A percentile compares a stretch with the other conserved stretches of the same genome.
These are phyloP conservation scores for Scaptomyza hsui DNA, from an alignment of 1,140 invertebrate species.

Conservation along the genomic window DNA sequence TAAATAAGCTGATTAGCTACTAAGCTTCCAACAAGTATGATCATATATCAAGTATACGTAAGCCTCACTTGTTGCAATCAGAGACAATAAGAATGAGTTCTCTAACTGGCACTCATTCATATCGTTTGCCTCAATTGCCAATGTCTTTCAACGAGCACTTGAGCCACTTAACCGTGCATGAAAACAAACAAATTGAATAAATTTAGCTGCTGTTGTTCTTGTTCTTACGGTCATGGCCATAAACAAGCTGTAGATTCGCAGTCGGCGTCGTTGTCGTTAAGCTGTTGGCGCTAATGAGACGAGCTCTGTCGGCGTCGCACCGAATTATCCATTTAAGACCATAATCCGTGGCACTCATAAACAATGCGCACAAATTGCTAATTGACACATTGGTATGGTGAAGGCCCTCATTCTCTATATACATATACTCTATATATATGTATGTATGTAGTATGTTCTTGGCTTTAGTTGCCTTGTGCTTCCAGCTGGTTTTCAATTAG, in stretches of 20 bases:
- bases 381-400: constrained; percentile 68
- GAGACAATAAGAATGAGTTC: not conserved
- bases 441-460: no score
- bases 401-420: no score
- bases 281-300: constrained; percentile 55
- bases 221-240: constrained; percentile 12
- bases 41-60: not conserved
- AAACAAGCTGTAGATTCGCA: not conserved
- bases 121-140: constrained; percentile 62
- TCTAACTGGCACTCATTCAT: constrained; percentile 43
- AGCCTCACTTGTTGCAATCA: constrained; percentile 22
- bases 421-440: no score
- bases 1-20: no score
- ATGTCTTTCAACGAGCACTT: constrained; percentile 54
- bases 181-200: constrained; percentile 68
- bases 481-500: constrained; percentile 42
- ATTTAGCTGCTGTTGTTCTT: constrained; percentile 30
- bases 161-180: constrained; percentile 58
- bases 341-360: constrained; percentile 23
- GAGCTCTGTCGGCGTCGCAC: constrained; percentile 1
- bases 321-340: constrained; percentile 4
- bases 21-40: not conserved
- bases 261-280: constrained; percentile 22
- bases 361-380: constrained; percentile 70
- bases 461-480: not conserved